Evolutionary conservation across 1,140 invertebrate species (phyloP), one percentile per base, ranked within the genome.

Genomic region (Brachystomella parvula): DNA sequence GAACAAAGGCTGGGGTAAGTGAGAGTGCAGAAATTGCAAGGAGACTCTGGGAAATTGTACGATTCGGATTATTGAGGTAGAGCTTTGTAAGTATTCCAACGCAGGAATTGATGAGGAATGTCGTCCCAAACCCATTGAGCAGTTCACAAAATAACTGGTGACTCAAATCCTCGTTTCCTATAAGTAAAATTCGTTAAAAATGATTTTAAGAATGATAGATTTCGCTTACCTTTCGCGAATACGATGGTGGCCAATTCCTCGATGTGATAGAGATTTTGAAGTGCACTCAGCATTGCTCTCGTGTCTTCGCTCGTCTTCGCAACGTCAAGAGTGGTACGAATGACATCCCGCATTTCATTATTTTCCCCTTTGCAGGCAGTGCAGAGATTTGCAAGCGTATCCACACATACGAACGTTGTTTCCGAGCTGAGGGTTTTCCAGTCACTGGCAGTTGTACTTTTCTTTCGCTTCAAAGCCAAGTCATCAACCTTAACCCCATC

Each of bases 261-360:
- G 17, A 73, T 63, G 53, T 66, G 63, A 31, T 59, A 65, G 15
- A 73, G 61, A 58, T 73, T 71, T 44, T 73, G 58, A 6, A 73
- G 59, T 31, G 67, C 69, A 24, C 69, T 67, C 9, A 71, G 60
- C 69, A 73, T 69, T 26, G 71, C 69, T 35, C 71, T 28, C 6
- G 71, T 73, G 66, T 73, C 71, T 63, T 73, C 71, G 1, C 63
- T 65, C 17, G 69, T 60, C 29, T 73, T 73, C 1, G 71, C 71
- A n/a, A 73, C 71, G 47, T 73, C 69, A 31, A 73, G 58, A 15
- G 71, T 70, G 0, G 69, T 71, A 19, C 71, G 39, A 60, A 73
- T 73, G 0, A 73, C 64, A 56, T 73, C 71, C 33, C 71, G n/a
- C 69, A 73, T 66, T 65, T 73, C 71, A 59, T 69, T 73, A n/a